Evolutionary conservation across 2,113 vertebrate species (phyloP), one percentile per base, ranked within the genome.

Genomic region (Condylura cristata): DNA sequence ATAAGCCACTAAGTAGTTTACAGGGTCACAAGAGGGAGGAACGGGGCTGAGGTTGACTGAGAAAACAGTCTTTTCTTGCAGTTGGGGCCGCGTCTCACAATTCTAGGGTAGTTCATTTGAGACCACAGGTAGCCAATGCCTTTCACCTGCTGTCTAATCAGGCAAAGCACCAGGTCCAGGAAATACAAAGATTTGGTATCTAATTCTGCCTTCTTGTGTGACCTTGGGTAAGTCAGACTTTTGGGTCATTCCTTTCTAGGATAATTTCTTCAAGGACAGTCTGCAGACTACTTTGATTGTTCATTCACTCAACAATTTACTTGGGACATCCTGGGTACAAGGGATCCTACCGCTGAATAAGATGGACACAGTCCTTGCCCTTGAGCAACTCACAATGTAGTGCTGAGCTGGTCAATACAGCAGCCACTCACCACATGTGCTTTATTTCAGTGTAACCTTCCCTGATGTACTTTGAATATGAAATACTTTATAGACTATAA

Each of bases 1-100:
- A 83, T 76, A 91, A 95, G 41, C 84, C 46, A 34, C 53, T 81
- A 78, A 86, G 79, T 91, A 91, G 91, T 93, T 96, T 89, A 74
- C 32, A 68, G 84, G 70, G 84, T 81, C 3, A 2, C 4, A 9
- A 44, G 44, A 71, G 24, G 34, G 26, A 56, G 56, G 4, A 26
- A 12, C 17, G 7, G 8, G 26, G 3, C 12, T 13, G 32, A 79
- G 22, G 39, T 28, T 71, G 4, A 30, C 65, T 94, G 72, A 48
- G 68, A 32, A 72, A 58, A 71, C 14, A 71, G 58, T n/a, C 60
- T 79, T 75, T 53, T 32, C 86, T 48, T 34, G 39, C 4, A 6
- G 20, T 30, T 37, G 34, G 71, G 32, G 37, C 14, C 37, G 72
- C 34, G 39, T 65, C 48, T 11, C 18, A 11, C 1, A 11, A 34